Evolutionary conservation across 2,113 vertebrate species (phyloP).

Genomic region (Crotalus helleri): DNA sequence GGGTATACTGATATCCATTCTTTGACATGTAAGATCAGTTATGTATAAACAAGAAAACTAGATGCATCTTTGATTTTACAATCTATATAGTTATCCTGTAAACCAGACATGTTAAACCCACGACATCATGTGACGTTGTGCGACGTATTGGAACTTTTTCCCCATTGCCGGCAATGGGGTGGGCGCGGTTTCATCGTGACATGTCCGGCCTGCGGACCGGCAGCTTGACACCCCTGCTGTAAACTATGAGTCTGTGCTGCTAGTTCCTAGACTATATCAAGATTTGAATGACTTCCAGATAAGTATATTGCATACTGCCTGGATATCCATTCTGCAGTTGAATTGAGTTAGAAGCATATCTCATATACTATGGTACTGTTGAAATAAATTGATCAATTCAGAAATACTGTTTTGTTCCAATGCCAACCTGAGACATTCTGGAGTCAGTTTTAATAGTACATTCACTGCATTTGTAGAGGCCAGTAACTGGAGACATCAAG

Average conservation of each 20-base stretch:
- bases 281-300: conserved; percentile 29
- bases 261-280: conserved; percentile 30
- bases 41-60: conserved; percentile 40
- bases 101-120: background rate
- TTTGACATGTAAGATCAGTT: conserved; percentile 41
- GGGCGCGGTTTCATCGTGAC: too few relatives aligned
- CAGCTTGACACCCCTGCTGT: too few relatives aligned
- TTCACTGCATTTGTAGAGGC: background rate
- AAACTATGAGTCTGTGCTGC: background rate
- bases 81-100: conserved; percentile 14
- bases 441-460: conserved; percentile 23
- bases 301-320: conserved; percentile 13
- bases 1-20: conserved; percentile 15
- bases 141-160: too few relatives aligned
- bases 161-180: too few relatives aligned
- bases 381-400: conserved; percentile 31
- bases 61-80: conserved; percentile 24
- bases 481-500: conserved; percentile 5
- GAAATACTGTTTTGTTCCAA: background rate
- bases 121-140: too few relatives aligned
- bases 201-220: too few relatives aligned
- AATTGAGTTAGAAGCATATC: conserved; percentile 6
- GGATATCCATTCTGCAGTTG: background rate
- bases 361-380: conserved; percentile 21
- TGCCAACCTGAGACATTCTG: conserved; percentile 26